phyloP scores from a whole-genome alignment of 2,113 vertebrate species.

The Callospermophilus lateralis region DNA sequence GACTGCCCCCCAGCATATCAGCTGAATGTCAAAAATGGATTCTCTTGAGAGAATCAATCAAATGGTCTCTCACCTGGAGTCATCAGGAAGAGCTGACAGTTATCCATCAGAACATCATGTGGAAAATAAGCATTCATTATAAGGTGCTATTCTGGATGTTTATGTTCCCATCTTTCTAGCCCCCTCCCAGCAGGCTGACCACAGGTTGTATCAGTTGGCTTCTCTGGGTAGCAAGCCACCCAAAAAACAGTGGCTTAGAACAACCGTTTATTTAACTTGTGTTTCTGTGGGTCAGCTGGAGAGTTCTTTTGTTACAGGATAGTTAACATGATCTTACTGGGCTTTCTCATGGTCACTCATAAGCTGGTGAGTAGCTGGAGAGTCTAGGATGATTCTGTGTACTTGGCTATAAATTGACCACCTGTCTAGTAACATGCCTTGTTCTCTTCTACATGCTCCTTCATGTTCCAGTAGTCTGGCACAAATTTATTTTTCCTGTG shows the following conservation, averaged over 20 bases:
- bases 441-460: not conserved
- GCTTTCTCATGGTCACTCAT: not conserved
- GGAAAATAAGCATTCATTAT: not conserved
- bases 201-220: not conserved
- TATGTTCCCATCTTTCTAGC: not conserved
- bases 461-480: rapidly evolving
- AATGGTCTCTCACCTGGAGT: not conserved
- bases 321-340: too few relatives aligned
- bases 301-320: not conserved
- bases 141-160: not conserved
- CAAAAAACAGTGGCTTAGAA: not conserved
- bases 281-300: not conserved
- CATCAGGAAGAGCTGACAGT: not conserved
- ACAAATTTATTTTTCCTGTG: not conserved
- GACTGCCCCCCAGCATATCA: not conserved
- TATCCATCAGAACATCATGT: not conserved
- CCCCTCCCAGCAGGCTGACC: not conserved
- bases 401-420: not conserved
- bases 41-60: not conserved
- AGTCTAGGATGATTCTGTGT: not conserved
- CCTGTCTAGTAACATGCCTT: not conserved
- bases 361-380: not conserved
- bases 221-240: not conserved
- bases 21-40: not conserved
- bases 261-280: not conserved